A percentile compares a stretch with the other conserved stretches of the same genome.
These are phyloP conservation scores for Corythucha ciliata DNA, from an alignment of 2,888 invertebrate genomes.

Conservation along the genomic window DNA sequence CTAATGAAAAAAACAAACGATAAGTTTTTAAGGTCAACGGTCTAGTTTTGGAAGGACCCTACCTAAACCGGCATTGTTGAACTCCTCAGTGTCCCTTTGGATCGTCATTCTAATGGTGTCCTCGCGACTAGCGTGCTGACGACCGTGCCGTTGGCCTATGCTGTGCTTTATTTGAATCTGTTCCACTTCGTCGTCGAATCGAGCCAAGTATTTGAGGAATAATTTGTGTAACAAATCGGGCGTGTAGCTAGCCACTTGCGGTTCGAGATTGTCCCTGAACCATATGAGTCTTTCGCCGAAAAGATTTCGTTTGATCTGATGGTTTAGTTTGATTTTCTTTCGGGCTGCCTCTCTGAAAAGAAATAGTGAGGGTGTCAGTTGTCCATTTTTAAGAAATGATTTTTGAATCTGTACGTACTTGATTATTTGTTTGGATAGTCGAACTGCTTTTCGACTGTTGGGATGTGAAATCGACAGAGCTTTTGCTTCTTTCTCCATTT, in stretches of 20 bases:
- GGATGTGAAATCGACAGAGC: conserved; percentile 52
- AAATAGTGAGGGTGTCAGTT: conserved; percentile 17
- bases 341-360: conserved; percentile 46
- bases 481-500: conserved; percentile 37
- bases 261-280: conserved; percentile 58
- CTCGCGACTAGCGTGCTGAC: conserved; percentile 71
- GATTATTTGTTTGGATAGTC: conserved; percentile 59
- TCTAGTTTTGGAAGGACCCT: too few species aligned
- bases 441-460: conserved; percentile 71
- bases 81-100: conserved; percentile 64
- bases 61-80: conserved; percentile 61
- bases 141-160: conserved; percentile 60
- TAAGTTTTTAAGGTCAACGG: too few species aligned
- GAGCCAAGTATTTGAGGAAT: conserved; percentile 50
- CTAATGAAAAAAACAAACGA: conserved; percentile 40
- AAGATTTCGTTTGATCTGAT: conserved; percentile 61
- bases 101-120: conserved; percentile 67
- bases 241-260: conserved; percentile 48
- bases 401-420: conserved; percentile 41
- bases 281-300: conserved; percentile 68
- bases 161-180: conserved; percentile 71
- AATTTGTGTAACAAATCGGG: conserved; percentile 52
- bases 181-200: conserved; percentile 68
- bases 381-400: too few species aligned
- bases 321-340: conserved; percentile 53